phyloP scores from a whole-genome alignment of 2,797 vertebrate species.

The Malurus splendens region DNA sequence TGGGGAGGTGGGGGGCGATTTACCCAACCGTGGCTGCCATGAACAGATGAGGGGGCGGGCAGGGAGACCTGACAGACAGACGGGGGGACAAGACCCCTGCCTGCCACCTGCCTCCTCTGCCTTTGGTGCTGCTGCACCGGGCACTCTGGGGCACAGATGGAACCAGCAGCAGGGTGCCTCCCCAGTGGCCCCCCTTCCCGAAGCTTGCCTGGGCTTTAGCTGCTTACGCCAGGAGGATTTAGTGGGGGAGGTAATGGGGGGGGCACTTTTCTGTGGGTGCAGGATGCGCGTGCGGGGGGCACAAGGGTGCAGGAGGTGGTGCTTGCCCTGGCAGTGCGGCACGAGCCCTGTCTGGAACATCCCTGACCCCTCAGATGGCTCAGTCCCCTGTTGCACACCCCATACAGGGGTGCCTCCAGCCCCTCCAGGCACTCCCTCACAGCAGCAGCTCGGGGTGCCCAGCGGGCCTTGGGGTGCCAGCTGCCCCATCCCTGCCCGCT shows the following conservation, averaged over 20 bases:
- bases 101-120: neutral
- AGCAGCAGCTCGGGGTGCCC: neutral
- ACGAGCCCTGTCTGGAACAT: neutral
- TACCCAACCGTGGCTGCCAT: neutral
- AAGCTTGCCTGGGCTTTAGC: constrained; percentile 45
- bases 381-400: neutral
- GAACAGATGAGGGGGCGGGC: neutral
- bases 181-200: neutral
- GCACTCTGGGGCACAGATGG: constrained; percentile 2
- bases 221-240: constrained; percentile 49
- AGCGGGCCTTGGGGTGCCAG: neutral
- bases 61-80: neutral
- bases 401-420: neutral
- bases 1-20: neutral
- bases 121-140: neutral
- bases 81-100: neutral
- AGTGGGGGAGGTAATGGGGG: neutral
- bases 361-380: neutral
- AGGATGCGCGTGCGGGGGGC: neutral
- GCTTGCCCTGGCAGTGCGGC: neutral
- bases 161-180: neutral
- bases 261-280: neutral
- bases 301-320: neutral
- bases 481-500: neutral
- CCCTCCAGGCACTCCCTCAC: neutral